Percentiles rank a stretch among this genome's conserved stretches.
Evolutionary conservation across 1,140 invertebrate genomes (phyloP).

Genomic region (Diabrotica undecimpunctata): DNA sequence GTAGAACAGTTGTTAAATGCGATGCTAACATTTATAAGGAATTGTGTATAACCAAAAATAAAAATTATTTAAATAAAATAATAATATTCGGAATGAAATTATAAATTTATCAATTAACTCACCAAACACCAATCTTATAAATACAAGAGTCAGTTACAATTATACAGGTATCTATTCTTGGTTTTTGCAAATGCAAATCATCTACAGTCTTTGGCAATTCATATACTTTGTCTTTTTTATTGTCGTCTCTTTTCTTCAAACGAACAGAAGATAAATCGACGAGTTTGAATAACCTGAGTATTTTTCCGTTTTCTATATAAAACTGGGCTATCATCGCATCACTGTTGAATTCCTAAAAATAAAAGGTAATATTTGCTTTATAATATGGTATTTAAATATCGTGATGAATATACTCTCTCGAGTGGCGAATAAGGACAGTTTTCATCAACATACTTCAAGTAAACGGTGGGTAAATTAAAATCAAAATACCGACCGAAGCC

Average conservation of each 20-base stretch:
- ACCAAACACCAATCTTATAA: slow-evolving; percentile 67
- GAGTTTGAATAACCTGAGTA: slow-evolving; percentile 50
- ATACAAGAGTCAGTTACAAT: slow-evolving; percentile 66
- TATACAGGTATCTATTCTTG: slow-evolving; percentile 62
- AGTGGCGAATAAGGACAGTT: too few relatives aligned
- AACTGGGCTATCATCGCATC: slow-evolving; percentile 55
- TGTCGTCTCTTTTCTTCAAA: slow-evolving; percentile 36
- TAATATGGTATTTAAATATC: too few relatives aligned
- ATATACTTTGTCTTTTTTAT: slow-evolving; percentile 45
- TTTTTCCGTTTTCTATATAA: slow-evolving; percentile 53
- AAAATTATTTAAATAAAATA: too few relatives aligned
- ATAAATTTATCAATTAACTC: slow-evolving; percentile 10
- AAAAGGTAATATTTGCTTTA: slow-evolving; percentile 14
- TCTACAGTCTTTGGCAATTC: slow-evolving; percentile 50
- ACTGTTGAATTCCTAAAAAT: slow-evolving; percentile 53
- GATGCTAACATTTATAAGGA: too few relatives aligned
- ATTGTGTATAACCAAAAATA: too few relatives aligned
- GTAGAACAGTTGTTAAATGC: too few relatives aligned
- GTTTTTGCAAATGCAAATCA: slow-evolving; percentile 52
- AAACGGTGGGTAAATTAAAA: too few relatives aligned
- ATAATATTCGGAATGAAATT: too few relatives aligned
- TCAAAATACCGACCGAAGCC: too few relatives aligned
- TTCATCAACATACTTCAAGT: too few relatives aligned
- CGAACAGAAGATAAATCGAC: slow-evolving; percentile 43
- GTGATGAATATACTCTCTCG: too few relatives aligned